Conservation (phyloP, 1,140 invertebrate genomes). For the Camponotus floridanus region DNA sequence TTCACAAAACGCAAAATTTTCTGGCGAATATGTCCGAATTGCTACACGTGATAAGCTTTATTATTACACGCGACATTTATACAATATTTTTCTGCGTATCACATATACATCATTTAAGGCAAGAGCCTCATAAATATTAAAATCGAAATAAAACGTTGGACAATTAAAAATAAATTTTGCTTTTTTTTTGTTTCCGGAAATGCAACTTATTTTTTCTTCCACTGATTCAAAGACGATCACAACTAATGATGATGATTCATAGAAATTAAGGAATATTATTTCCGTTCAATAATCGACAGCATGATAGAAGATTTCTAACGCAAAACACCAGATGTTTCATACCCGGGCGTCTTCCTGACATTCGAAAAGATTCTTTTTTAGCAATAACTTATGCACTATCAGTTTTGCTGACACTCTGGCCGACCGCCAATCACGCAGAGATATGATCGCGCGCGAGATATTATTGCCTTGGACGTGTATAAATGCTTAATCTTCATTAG, state of each 20-base stretch:
- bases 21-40: slow-evolving; percentile 30
- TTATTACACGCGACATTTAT: neutral
- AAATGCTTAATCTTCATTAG: slow-evolving; percentile 76
- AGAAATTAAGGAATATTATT: neutral
- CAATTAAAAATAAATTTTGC: neutral
- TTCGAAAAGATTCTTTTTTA: neutral
- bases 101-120: neutral
- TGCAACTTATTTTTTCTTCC: neutral
- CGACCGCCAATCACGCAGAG: slow-evolving; percentile 56
- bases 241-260: too few relatives aligned
- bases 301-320: neutral
- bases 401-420: slow-evolving; percentile 58
- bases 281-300: neutral
- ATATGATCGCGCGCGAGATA: slow-evolving; percentile 27
- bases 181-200: neutral
- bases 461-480: slow-evolving; percentile 69
- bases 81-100: neutral
- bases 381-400: slow-evolving; percentile 48
- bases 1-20: slow-evolving; percentile 61
- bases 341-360: neutral
- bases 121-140: neutral
- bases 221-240: neutral
- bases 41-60: neutral
- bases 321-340: neutral
- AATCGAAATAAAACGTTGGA: neutral